Evolutionary conservation across 2,888 invertebrate genomes (phyloP).

Genomic region (Harpalus rufipes): DNA sequence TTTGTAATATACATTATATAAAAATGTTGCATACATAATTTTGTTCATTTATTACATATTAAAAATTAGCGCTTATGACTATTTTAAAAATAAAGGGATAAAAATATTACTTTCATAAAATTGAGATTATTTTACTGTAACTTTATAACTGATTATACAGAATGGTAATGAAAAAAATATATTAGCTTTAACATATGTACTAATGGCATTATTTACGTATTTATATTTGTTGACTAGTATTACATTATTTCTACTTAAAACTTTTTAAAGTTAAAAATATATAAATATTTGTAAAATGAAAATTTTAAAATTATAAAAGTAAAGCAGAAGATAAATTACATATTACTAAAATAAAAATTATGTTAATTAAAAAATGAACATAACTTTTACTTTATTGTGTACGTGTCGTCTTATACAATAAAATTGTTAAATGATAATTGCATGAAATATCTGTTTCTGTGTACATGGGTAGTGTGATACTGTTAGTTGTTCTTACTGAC

Average conservation of each 20-base stretch:
- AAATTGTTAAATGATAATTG: conserved; percentile 44
- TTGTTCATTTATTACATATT: background rate
- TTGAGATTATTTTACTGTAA: conserved; percentile 19
- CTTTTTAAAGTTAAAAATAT: conserved; percentile 63
- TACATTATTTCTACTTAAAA: conserved; percentile 63
- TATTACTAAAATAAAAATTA: background rate
- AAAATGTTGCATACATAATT: conserved; percentile 30
- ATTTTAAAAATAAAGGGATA: conserved; percentile 5
- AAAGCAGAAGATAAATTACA: conserved; percentile 19
- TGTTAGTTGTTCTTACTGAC: conserved; percentile 48
- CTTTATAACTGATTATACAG: background rate
- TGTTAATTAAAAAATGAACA: conserved; percentile 19
- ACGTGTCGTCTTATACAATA: conserved; percentile 19
- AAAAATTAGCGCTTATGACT: conserved; percentile 48
- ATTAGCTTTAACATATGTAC: conserved; percentile 57
- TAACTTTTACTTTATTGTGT: conserved; percentile 12
- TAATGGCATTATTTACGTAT: conserved; percentile 67
- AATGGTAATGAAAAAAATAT: conserved; percentile 15
- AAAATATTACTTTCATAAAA: conserved; percentile 26
- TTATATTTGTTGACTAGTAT: conserved; percentile 67
- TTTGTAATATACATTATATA: conserved; percentile 21
- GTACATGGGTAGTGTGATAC: conserved; percentile 48
- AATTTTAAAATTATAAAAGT: conserved; percentile 18
- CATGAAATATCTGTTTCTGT: conserved; percentile 49
- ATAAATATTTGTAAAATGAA: conserved; percentile 49